phyloP scores from a whole-genome alignment of 2,888 invertebrate species.

The Masnerella sp. region DNA sequence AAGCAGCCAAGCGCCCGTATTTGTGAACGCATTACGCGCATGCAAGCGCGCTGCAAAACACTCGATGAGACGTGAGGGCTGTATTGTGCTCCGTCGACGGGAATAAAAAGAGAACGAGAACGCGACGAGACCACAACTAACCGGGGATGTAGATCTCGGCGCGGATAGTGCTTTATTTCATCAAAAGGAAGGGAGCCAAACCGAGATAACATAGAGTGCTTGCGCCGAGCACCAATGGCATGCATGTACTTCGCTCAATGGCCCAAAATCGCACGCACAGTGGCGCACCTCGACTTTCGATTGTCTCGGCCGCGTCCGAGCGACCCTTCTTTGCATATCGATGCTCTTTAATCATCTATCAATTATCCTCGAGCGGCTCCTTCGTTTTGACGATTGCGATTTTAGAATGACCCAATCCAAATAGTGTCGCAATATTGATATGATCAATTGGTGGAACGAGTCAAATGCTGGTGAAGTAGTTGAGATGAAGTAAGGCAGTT shows the following conservation, averaged over 20 bases:
- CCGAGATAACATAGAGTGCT: slow-evolving; percentile 71
- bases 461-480: no score
- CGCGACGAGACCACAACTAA: slow-evolving; percentile 69
- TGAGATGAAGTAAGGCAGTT: not conserved
- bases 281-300: slow-evolving; percentile 48
- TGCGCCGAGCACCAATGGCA: slow-evolving; percentile 56
- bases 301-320: no score
- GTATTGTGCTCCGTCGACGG: slow-evolving; percentile 70
- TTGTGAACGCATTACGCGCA: slow-evolving; percentile 68
- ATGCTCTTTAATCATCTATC: slow-evolving; percentile 41
- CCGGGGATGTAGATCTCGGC: slow-evolving; percentile 71
- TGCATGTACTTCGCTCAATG: slow-evolving; percentile 56
- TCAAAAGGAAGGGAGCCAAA: slow-evolving; percentile 73
- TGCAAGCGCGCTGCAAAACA: slow-evolving; percentile 66
- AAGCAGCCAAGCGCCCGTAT: slow-evolving; percentile 58
- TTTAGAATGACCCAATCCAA: slow-evolving; percentile 12
- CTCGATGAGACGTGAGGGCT: slow-evolving; percentile 70
- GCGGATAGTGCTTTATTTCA: slow-evolving; percentile 76
- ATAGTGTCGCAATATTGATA: slow-evolving; percentile 2
- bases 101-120: slow-evolving; percentile 63
- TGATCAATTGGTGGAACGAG: no score
- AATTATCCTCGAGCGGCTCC: slow-evolving; percentile 28
- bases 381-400: slow-evolving; percentile 25
- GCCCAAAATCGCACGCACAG: slow-evolving; percentile 57
- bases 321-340: slow-evolving; percentile 36